Percentiles rank a stretch among this genome's conserved stretches.
Evolutionary conservation across 2,888 invertebrate genomes (phyloP).

Genomic region (Harmothoe impar): DNA sequence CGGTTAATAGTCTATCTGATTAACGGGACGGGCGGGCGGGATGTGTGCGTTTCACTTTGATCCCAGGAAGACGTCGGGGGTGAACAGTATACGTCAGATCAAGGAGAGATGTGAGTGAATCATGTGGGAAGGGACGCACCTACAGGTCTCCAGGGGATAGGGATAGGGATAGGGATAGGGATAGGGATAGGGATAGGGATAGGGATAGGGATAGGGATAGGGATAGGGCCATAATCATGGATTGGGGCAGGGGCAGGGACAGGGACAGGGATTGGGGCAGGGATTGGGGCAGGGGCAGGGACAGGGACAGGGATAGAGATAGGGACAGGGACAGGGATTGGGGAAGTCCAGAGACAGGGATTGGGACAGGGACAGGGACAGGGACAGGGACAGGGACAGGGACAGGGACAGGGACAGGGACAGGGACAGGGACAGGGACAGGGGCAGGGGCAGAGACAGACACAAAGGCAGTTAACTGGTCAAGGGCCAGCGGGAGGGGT

Average conservation of each 20-base stretch:
- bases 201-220: no score
- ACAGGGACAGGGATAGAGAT: no score
- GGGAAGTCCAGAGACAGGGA: background rate
- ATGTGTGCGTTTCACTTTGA: background rate
- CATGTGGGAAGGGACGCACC: background rate
- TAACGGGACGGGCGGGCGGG: constrained; percentile 5
- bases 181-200: background rate
- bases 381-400: background rate
- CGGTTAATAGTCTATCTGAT: constrained; percentile 23
- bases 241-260: no score
- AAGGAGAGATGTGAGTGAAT: background rate
- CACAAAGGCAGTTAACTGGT: background rate
- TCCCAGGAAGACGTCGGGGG: background rate
- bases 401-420: background rate
- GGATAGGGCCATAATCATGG: no score
- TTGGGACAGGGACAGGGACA: background rate
- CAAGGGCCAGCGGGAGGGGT: no score
- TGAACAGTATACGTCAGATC: background rate
- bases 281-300: no score
- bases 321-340: no score
- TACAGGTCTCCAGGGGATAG: background rate
- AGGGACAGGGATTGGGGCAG: no score
- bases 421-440: background rate
- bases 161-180: background rate
- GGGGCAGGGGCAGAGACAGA: background rate